Percentiles rank a stretch among this genome's conserved stretches.
Evolutionary conservation across 1,140 invertebrate species (phyloP).

Genomic region (Drosophila subpulchrella): DNA sequence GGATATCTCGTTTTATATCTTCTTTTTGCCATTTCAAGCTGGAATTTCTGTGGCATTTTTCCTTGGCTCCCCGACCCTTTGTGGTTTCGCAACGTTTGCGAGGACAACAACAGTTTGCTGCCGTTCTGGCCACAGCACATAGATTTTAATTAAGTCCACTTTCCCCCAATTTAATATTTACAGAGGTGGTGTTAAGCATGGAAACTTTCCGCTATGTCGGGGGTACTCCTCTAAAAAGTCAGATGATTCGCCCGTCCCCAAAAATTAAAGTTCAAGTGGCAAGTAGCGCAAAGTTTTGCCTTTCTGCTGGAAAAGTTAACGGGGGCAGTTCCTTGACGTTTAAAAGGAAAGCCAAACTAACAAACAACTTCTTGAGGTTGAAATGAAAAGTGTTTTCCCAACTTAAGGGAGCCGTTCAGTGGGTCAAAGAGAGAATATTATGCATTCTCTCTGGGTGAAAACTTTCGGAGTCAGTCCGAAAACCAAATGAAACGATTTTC

Average conservation of each 20-base stretch:
- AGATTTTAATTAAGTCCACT: slow-evolving; percentile 78
- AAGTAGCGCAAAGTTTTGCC: slow-evolving; percentile 28
- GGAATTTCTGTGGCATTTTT: slow-evolving; percentile 36
- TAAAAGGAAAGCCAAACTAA: slow-evolving; percentile 9
- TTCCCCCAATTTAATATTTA: slow-evolving; percentile 73
- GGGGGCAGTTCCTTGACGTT: slow-evolving; percentile 5
- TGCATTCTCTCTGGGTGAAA: not conserved
- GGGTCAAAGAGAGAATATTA: slow-evolving; percentile 17
- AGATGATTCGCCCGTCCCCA: not conserved
- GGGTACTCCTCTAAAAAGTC: slow-evolving; percentile 2
- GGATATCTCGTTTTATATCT: slow-evolving; percentile 47
- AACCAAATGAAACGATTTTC: slow-evolving; percentile 14
- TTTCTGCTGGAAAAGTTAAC: slow-evolving; percentile 10
- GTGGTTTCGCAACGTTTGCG: slow-evolving; percentile 23
- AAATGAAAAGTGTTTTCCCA: slow-evolving; percentile 35
- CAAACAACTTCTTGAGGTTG: slow-evolving; percentile 29
- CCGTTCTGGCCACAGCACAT: slow-evolving; percentile 56
- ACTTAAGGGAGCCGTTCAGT: slow-evolving; percentile 32
- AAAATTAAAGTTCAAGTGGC: slow-evolving; percentile 22
- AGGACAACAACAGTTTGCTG: slow-evolving; percentile 20
- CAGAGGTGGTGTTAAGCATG: slow-evolving; percentile 56
- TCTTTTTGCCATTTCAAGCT: slow-evolving; percentile 35
- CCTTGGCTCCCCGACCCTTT: slow-evolving; percentile 16
- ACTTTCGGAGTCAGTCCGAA: slow-evolving; percentile 65
- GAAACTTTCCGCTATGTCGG: slow-evolving; percentile 27